Evolutionary conservation across 2,797 vertebrate species (phyloP).

Genomic region (Pseudopleuronectes americanus): DNA sequence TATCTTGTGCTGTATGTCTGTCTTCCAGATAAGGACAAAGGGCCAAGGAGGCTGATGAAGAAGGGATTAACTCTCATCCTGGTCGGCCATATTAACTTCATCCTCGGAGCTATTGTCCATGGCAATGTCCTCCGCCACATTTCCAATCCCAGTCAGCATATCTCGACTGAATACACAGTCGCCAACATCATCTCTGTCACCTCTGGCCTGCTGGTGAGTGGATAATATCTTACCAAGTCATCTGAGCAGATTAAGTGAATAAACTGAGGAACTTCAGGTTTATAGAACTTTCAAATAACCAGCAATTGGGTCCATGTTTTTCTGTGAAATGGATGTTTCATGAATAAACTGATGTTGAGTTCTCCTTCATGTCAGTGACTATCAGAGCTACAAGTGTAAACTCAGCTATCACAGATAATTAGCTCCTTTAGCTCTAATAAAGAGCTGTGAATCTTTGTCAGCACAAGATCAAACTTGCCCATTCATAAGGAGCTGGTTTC

Average conservation of each 20-base stretch:
- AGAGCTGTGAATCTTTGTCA: constrained; percentile 41
- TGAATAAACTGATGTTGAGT: neutral
- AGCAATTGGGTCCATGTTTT: neutral
- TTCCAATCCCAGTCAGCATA: constrained; percentile 83
- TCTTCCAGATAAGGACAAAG: constrained; percentile 83
- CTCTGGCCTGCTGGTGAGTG: constrained; percentile 91
- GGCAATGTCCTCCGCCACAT: constrained; percentile 92
- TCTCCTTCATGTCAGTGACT: neutral
- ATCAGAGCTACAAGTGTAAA: neutral
- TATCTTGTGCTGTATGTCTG: constrained; percentile 2
- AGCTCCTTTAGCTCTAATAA: constrained; percentile 2
- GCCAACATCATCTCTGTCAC: constrained; percentile 92
- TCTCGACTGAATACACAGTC: constrained; percentile 86
- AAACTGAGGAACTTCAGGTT: neutral
- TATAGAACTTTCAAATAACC: no score
- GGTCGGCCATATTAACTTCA: constrained; percentile 91
- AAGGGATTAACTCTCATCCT: constrained; percentile 89
- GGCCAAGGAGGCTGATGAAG: constrained; percentile 87
- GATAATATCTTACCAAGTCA: neutral
- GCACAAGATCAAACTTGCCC: constrained; percentile 65
- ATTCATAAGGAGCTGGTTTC: constrained; percentile 45
- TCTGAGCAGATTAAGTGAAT: neutral
- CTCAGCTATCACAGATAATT: neutral
- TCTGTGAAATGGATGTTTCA: neutral
- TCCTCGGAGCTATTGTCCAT: constrained; percentile 93